Percentiles rank a stretch among this genome's conserved stretches.
phyloP scores from a whole-genome alignment of 1,140 invertebrate genomes.

The Mycetomoellerius zeteki region DNA sequence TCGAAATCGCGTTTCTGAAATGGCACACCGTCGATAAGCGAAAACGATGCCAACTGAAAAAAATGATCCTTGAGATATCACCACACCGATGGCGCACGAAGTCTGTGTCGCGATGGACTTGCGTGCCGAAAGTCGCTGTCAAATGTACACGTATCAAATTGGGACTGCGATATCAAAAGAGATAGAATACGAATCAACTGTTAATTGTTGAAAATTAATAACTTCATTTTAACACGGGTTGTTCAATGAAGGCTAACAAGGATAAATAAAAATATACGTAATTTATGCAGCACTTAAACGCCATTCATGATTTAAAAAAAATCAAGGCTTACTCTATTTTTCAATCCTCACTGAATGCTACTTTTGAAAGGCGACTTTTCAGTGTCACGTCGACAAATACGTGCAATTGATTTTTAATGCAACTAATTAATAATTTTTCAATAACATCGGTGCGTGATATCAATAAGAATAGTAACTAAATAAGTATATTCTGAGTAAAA shows the following conservation, averaged over 20 bases:
- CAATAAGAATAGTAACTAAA: neutral
- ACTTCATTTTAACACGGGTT: neutral
- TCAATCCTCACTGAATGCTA: neutral
- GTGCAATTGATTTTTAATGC: neutral
- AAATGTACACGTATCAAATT: neutral
- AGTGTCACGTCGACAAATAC: conserved; percentile 7
- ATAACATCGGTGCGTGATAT: neutral
- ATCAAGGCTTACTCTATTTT: neutral
- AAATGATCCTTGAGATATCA: conserved; percentile 14
- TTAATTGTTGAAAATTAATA: neutral
- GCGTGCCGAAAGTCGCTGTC: neutral
- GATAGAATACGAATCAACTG: neutral
- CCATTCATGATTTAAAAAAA: neutral
- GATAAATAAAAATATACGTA: neutral
- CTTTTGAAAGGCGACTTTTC: neutral
- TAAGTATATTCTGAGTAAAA: neutral
- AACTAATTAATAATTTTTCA: neutral
- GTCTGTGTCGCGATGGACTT: neutral
- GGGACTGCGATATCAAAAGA: neutral
- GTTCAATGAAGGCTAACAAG: neutral
- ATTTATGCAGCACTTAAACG: neutral
- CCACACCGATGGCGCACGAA: neutral
- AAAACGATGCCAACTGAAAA: conserved; percentile 8
- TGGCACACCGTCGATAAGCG: neutral
- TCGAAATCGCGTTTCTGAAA: neutral